These are phyloP conservation scores for Panulirus ornatus DNA, from an alignment of 1,140 invertebrate species.

Conservation along the genomic window DNA sequence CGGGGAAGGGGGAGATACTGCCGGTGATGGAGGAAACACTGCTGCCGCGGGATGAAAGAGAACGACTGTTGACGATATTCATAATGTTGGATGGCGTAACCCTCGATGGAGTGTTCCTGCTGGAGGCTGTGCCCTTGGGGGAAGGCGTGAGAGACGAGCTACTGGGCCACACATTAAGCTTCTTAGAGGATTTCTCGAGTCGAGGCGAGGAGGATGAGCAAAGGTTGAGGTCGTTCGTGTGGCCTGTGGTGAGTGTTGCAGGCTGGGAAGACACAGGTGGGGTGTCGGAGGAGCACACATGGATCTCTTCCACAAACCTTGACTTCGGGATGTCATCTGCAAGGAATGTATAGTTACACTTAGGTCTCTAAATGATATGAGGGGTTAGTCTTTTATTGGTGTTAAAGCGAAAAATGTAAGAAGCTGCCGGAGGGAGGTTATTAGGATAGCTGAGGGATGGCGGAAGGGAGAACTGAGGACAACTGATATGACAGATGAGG, in stretches of 20 bases:
- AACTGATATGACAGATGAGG: no score
- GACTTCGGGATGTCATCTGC: neutral
- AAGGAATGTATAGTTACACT: neutral
- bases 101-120: neutral
- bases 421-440: no score
- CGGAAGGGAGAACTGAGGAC: no score
- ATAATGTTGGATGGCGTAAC: neutral
- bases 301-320: neutral
- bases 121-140: neutral
- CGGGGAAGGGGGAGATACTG: neutral
- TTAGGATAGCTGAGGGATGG: no score
- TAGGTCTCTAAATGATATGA: no score
- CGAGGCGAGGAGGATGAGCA: neutral
- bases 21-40: neutral
- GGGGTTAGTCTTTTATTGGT: no score
- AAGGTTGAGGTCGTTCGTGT: constrained; percentile 9
- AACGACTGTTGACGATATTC: neutral
- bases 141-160: constrained; percentile 1
- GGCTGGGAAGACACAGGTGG: neutral
- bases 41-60: neutral
- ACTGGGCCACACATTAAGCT: neutral
- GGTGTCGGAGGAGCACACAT: neutral
- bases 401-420: no score
- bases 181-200: neutral
- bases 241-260: neutral